Base-by-base conservation (phyloP, 2,797 vertebrate species). In the Syndactyla subalaris region DNA sequence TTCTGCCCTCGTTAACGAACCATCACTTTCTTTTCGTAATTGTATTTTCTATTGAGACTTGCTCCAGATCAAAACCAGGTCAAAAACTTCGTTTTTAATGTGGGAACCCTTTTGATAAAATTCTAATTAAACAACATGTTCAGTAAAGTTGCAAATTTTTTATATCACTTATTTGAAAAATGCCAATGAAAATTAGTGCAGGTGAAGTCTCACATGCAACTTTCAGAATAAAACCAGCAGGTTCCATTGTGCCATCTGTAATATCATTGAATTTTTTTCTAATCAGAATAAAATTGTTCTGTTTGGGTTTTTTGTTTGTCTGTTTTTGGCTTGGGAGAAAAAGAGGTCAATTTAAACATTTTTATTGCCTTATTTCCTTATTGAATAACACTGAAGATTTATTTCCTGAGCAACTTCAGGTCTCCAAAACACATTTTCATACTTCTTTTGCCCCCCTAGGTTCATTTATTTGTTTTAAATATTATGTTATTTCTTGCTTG, bases 1-100 rank as follows among this genome's bases (percentile, higher is more conserved):
- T 5, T 0, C 3, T 4, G 2, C 2, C 12, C 16, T 38, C 17
- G 23, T 21, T 38, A 62, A 15, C 16, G 52, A 3, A 17, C 0
- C 3, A 8, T 8, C 5, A 23, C 43, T 76, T 70, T n/a, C 8
- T 55, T 54, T 49, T 68, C 15, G 16, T 46, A 46, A 46, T 14
- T 51, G 10, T 74, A 14, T 55, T 55, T 57, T 54, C n/a, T 59
- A 2, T 22, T 71, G 73, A 59, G 49, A 12, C 13, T 75, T 78
- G 10, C 12, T 55, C 4, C 18, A 32, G 15, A 8, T 65, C 21
- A 55, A 55, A n/a, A 52, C 17, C 14, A 22, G 9, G 12, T 48
- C 32, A 51, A 55, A 89, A 17, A 22, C 9, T 41, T 81, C 41
- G 6, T 14, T 62, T 62, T 17, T 36, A 23, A 19, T n/a, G 55